These are phyloP conservation scores for Exocentrus adspersus DNA, from an alignment of 2,888 invertebrate genomes.

Conservation along the genomic window DNA sequence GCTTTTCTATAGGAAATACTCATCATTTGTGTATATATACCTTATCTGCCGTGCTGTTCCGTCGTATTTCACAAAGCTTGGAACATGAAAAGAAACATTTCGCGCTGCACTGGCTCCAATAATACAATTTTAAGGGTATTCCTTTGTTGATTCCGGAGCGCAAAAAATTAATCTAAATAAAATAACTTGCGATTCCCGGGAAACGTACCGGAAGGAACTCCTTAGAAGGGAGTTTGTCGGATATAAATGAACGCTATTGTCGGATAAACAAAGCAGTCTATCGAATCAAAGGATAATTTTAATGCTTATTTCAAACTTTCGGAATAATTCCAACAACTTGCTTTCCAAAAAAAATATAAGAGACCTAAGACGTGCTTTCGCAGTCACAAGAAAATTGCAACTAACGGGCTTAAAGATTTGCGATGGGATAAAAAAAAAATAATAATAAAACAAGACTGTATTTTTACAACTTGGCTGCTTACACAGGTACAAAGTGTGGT, in stretches of 20 bases:
- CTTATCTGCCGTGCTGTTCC: not conserved
- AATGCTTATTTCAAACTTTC: constrained; percentile 33
- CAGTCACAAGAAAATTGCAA: too few species aligned
- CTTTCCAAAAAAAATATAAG: too few species aligned
- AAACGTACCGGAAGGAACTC: not conserved
- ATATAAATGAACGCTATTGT: constrained; percentile 6
- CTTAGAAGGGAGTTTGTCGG: not conserved
- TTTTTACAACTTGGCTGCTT: too few species aligned
- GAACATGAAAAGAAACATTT: constrained; percentile 10
- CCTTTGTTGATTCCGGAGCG: not conserved
- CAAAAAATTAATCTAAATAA: constrained; percentile 9
- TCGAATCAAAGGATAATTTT: constrained; percentile 10
- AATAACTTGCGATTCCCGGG: not conserved
- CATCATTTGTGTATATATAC: not conserved
- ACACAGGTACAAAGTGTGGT: too few species aligned
- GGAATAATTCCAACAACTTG: constrained; percentile 33
- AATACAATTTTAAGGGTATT: not conserved
- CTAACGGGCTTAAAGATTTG: too few species aligned
- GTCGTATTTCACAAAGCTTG: constrained; percentile 2
- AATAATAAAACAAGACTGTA: too few species aligned
- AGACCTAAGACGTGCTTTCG: too few species aligned
- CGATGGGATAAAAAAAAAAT: too few species aligned
- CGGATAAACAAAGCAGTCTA: constrained; percentile 1
- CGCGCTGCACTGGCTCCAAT: constrained; percentile 1
- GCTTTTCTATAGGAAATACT: not conserved